phyloP scores from a whole-genome alignment of 2,888 invertebrate genomes.

The Philereme vetulata region DNA sequence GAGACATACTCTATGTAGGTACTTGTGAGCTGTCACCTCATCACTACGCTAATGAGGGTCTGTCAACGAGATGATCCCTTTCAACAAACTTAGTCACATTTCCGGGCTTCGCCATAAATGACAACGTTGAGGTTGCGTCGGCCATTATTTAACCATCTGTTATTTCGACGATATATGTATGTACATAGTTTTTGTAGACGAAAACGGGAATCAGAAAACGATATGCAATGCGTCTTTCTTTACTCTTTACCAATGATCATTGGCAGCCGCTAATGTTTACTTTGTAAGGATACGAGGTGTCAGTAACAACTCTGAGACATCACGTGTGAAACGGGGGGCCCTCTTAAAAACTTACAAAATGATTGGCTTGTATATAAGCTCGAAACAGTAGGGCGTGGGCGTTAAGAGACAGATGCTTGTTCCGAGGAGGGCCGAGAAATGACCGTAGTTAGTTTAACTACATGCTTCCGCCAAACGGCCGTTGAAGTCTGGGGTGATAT shows the following conservation, averaged over 20 bases:
- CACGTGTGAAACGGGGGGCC: slow-evolving; percentile 64
- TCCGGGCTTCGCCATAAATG: slow-evolving; percentile 61
- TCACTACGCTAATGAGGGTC: slow-evolving; percentile 76
- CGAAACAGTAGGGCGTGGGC: slow-evolving; percentile 68
- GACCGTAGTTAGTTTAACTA: slow-evolving; percentile 79
- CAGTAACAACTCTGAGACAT: slow-evolving; percentile 49
- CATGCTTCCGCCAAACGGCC: slow-evolving; percentile 70
- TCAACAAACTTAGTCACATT: slow-evolving; percentile 68
- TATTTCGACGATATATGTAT: slow-evolving; percentile 30
- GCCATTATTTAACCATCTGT: slow-evolving; percentile 44
- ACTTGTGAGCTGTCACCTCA: slow-evolving; percentile 70
- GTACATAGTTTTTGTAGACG: slow-evolving; percentile 35
- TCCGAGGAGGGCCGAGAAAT: slow-evolving; percentile 58
- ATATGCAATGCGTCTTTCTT: slow-evolving; percentile 20
- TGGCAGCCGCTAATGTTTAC: slow-evolving; percentile 51
- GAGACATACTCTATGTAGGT: slow-evolving; percentile 46
- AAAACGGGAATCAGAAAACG: slow-evolving; percentile 31
- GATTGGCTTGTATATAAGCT: slow-evolving; percentile 59
- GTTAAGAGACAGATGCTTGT: slow-evolving; percentile 62
- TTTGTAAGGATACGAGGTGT: slow-evolving; percentile 57
- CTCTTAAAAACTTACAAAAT: slow-evolving; percentile 64
- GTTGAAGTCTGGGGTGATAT: slow-evolving; percentile 47
- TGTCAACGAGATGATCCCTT: slow-evolving; percentile 74
- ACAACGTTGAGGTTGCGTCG: slow-evolving; percentile 42
- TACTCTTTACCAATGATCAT: slow-evolving; percentile 25